Evolutionary conservation across 2,797 vertebrate species (phyloP), one percentile per base, ranked within the genome.

Genomic region (Corythornis leucogaster): DNA sequence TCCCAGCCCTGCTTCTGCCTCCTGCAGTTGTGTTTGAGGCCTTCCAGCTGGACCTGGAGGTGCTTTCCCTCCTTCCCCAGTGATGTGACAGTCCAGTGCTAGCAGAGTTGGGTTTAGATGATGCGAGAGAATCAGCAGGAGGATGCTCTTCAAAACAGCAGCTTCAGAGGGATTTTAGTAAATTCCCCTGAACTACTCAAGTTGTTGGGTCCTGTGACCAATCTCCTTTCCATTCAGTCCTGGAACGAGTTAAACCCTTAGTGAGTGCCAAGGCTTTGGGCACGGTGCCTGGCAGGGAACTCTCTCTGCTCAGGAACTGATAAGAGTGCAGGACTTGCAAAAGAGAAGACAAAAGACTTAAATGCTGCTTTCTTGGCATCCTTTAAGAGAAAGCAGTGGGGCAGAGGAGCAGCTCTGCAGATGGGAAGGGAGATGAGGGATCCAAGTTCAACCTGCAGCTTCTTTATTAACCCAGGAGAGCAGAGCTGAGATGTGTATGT

Each of bases 301-400:
- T 85, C 80, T 86, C 62, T 31, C 86, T 94, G 90, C 80, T 90
- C 57, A 77, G 90, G 70, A 86, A 46, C 80, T 86, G 92, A 50
- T 94, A 94, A 88, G 78, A 63, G 83, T 30, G 48, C 57, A 61
- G 80, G 78, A 70, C 88, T 90, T 90, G 64, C 75, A 62, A 31
- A 93, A 90, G 80, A 48, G 85, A 69, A 93, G 86, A 94, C 94
- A 96, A 94, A 92, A 90, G 81, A 87, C 68, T 94, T 96, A 94
- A 96, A 80, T 81, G 78, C 57, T 90, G 63, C 53, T 76, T 94
- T 88, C 78, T 91, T 95, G 92, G 93, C 94, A 84, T 84, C 67
- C 63, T 94, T 73, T 48, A 88, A 91, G 92, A 81, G 86, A 67
- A 85, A 93, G 28, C 88, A 87, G 76, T 1, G 0, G 92, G 61